Base-by-base conservation (phyloP, 2,113 vertebrate species). In the Varanus komodoensis region DNA sequence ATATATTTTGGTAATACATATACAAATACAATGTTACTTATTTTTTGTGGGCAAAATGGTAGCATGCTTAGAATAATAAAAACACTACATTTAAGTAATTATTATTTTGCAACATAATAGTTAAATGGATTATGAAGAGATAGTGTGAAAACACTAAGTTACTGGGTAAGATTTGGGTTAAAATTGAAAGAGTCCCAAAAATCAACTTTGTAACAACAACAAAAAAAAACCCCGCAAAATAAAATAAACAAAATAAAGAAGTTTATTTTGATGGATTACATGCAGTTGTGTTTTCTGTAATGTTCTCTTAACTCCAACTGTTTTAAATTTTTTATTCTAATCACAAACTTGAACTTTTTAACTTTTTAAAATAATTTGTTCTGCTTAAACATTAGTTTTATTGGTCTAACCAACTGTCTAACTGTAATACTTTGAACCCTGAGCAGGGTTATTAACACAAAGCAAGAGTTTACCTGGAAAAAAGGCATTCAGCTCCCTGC, bases 381-480 rank as follows among this genome's bases (percentile, higher is more conserved):
- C 6, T 83, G 38, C 50, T 89, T 92, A 89, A 9, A 38, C 34
- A 9, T 89, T 91, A 0, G 71, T 83, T 91, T 82, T 93, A 82
- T n/a, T 87, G n/a, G 93, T 82, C 80, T 90, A 93, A 44, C 38
- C 38, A 44, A 44, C 2, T 44, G 92, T 88, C 84, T 69, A 93
- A 87, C 87, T 92, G 93, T 82, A 92, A 90, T 92, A 91, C 84
- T 87, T 71, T 44, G 38, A 44, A 44, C 38, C 38, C 38, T 44
- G 38, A 44, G 38, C 38, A 44, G 38, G 38, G 38, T 44, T 44
- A 44, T 44, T 44, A 44, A 44, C 38, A 44, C 38, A 44, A 44
- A 44, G 38, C 38, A 44, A 44, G 38, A 44, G 38, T 44, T 44
- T 44, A 44, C 38, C 38, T 44, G 38, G 38, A 44, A 44, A 44